Evolutionary conservation across 1,140 invertebrate genomes (phyloP).

Genomic region (Sogatella furcifera): DNA sequence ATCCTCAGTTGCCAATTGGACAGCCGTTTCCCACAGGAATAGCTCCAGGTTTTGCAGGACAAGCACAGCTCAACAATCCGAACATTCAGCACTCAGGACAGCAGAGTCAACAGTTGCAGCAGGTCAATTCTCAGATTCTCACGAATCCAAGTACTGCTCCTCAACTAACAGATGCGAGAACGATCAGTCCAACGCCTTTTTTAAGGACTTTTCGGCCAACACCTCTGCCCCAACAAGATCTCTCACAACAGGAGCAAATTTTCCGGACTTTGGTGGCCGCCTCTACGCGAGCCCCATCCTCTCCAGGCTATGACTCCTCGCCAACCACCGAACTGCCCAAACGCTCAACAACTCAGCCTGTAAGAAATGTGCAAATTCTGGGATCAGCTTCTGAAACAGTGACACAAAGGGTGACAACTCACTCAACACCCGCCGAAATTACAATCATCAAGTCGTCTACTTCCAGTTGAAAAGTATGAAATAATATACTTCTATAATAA

Average conservation of each 20-base stretch:
- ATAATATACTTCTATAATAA: too few species aligned
- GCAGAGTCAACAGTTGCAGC: background rate
- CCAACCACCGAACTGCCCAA: conserved; percentile 3
- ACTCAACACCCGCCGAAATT: background rate
- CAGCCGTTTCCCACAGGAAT: background rate
- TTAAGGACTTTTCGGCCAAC: background rate
- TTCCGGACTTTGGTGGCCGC: conserved; percentile 2
- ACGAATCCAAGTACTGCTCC: background rate
- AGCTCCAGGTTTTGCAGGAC: background rate
- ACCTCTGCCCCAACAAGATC: background rate
- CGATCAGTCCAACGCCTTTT: background rate
- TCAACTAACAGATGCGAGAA: background rate
- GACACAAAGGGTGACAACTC: background rate
- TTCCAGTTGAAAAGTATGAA: too few species aligned
- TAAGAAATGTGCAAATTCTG: conserved; percentile 21
- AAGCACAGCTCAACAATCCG: background rate
- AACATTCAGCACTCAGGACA: background rate
- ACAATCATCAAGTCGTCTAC: too few species aligned
- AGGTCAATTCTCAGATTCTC: background rate
- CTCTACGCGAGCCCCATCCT: background rate
- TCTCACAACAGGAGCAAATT: conserved; percentile 10
- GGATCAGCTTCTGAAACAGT: conserved; percentile 8
- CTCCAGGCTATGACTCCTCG: background rate
- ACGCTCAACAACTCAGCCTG: conserved; percentile 4
- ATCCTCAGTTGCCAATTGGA: background rate